Conservation (phyloP, 2,113 vertebrate genomes). For the Dryoscopus gambensis region DNA sequence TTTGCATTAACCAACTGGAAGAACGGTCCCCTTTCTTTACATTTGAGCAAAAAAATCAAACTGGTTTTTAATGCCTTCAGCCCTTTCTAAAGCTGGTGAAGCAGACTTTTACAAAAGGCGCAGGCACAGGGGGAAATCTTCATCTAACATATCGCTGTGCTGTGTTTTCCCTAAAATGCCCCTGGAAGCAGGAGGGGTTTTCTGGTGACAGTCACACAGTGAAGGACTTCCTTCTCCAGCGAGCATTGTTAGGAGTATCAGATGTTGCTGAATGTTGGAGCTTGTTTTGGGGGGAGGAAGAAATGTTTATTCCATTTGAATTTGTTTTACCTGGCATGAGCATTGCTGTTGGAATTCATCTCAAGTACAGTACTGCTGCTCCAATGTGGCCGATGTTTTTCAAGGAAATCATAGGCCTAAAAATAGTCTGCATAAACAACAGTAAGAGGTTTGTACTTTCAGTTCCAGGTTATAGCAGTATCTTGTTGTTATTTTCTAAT, state of each 20-base stretch:
- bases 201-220: background rate
- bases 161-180: background rate
- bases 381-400: constrained; percentile 63
- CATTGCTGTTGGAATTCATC: constrained; percentile 37
- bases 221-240: background rate
- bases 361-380: constrained; percentile 52
- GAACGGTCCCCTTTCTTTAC: background rate
- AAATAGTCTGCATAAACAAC: constrained; percentile 72
- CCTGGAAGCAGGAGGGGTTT: background rate
- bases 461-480: constrained; percentile 62
- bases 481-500: constrained; percentile 61
- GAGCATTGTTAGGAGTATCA: background rate
- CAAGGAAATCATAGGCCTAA: constrained; percentile 70
- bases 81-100: background rate
- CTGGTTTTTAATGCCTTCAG: background rate
- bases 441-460: constrained; percentile 65
- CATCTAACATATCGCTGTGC: fast-evolving
- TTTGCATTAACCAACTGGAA: background rate
- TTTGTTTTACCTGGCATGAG: constrained; percentile 55
- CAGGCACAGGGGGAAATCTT: background rate
- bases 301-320: constrained; percentile 24
- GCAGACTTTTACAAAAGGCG: background rate
- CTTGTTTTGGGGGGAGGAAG: background rate
- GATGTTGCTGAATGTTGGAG: background rate
- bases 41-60: background rate